phyloP scores from a whole-genome alignment of 1,140 invertebrate species.

The Heliothis subflexa region DNA sequence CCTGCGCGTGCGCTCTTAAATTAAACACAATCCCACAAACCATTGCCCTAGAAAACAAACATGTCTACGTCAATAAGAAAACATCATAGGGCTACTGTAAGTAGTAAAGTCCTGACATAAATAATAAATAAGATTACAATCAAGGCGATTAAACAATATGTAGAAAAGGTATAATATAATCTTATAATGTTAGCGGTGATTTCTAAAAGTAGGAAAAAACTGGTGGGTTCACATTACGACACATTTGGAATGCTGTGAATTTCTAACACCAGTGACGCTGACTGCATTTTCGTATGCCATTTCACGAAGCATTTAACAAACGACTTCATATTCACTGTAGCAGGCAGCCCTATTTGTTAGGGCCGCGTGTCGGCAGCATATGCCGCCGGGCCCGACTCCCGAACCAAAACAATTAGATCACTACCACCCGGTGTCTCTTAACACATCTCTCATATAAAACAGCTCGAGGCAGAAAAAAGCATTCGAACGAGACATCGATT shows the following conservation, averaged over 20 bases:
- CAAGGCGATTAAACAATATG: too few species aligned
- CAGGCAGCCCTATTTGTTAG: constrained; percentile 68
- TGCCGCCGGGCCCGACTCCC: constrained; percentile 59
- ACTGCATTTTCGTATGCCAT: constrained; percentile 49
- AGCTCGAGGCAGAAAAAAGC: constrained; percentile 19
- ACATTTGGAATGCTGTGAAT: not conserved
- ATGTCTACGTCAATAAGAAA: constrained; percentile 49
- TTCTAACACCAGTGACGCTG: not conserved
- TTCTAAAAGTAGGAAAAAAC: too few species aligned
- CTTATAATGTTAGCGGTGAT: too few species aligned
- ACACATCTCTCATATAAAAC: constrained; percentile 56
- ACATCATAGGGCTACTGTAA: constrained; percentile 35
- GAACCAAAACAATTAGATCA: constrained; percentile 76
- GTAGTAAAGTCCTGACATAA: not conserved
- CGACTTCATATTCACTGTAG: constrained; percentile 56
- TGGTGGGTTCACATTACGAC: too few species aligned
- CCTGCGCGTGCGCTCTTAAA: constrained; percentile 64
- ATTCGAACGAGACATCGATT: constrained; percentile 30
- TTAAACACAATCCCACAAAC: constrained; percentile 67
- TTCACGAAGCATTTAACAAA: constrained; percentile 57
- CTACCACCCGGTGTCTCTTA: constrained; percentile 58
- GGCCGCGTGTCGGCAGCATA: constrained; percentile 61
- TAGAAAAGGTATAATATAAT: not conserved
- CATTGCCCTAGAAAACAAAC: constrained; percentile 71
- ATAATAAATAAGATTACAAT: not conserved